These are phyloP conservation scores for Dynastes tityus DNA, from an alignment of 2,888 invertebrate species.

Conservation along the genomic window DNA sequence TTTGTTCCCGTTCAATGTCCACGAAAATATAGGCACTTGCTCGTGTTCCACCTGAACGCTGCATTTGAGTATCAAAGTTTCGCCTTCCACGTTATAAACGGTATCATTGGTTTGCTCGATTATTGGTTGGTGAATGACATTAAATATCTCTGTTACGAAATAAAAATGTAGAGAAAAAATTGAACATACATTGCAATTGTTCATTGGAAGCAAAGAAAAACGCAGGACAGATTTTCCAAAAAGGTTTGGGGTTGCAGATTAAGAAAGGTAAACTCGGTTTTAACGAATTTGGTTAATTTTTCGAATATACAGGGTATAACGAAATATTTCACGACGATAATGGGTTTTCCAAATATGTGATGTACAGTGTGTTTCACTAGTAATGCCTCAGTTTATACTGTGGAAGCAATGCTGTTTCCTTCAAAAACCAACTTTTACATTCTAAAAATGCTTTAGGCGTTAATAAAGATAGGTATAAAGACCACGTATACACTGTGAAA, in stretches of 20 bases:
- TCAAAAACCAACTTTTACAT: too few species aligned
- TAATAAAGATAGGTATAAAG: too few species aligned
- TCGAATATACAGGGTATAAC: neutral
- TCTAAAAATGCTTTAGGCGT: too few species aligned
- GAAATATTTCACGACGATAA: too few species aligned
- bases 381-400: too few species aligned
- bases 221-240: too few species aligned
- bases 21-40: neutral
- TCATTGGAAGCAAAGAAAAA: too few species aligned
- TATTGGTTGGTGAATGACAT: constrained; percentile 50
- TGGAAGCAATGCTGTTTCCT: too few species aligned
- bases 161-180: neutral
- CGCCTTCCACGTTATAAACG: constrained; percentile 65
- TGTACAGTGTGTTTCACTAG: too few species aligned
- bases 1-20: neutral
- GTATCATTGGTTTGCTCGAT: constrained; percentile 57
- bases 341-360: too few species aligned
- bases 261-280: neutral
- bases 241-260: too few species aligned
- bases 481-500: too few species aligned
- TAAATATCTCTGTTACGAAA: constrained; percentile 24
- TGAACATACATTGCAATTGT: neutral
- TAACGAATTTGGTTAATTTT: neutral
- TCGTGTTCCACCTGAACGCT: constrained; percentile 58
- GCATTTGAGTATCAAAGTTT: constrained; percentile 64